These are phyloP conservation scores for Cepphus grylle DNA, from an alignment of 2,113 vertebrate genomes.

Conservation along the genomic window DNA sequence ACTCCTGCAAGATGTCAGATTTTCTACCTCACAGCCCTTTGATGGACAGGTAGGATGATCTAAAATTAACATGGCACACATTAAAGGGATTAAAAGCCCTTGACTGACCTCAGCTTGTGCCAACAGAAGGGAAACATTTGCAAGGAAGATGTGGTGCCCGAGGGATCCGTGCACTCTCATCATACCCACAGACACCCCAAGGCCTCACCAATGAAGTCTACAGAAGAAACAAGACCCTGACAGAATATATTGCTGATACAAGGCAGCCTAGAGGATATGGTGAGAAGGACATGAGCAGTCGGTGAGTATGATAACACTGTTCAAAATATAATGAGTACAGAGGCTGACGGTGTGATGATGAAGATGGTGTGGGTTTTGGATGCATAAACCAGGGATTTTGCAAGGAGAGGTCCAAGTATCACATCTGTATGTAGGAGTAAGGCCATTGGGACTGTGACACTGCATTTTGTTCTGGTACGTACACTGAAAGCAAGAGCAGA, in stretches of 20 bases:
- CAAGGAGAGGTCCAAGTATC: background rate
- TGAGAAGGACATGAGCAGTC: background rate
- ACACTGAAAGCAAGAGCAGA: background rate
- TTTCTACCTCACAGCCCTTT: background rate
- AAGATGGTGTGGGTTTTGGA: too few species aligned
- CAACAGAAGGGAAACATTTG: background rate
- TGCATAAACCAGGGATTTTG: background rate
- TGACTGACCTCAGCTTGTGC: background rate
- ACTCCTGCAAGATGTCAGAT: background rate
- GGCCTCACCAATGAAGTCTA: background rate
- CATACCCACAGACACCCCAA: background rate
- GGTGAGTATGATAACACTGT: rapidly evolving
- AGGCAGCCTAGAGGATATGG: background rate
- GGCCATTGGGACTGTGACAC: background rate
- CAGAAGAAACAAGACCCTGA: background rate
- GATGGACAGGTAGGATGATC: background rate
- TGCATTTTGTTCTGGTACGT: background rate
- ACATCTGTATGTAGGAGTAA: rapidly evolving
- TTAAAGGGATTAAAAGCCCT: background rate
- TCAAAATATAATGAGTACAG: background rate
- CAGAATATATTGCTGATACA: background rate
- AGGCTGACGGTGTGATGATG: background rate
- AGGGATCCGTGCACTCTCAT: rapidly evolving
- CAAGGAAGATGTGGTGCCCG: background rate
- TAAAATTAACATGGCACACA: background rate